Evolutionary conservation across 2,888 invertebrate species (phyloP).

Genomic region (Pemphredon lugubris): DNA sequence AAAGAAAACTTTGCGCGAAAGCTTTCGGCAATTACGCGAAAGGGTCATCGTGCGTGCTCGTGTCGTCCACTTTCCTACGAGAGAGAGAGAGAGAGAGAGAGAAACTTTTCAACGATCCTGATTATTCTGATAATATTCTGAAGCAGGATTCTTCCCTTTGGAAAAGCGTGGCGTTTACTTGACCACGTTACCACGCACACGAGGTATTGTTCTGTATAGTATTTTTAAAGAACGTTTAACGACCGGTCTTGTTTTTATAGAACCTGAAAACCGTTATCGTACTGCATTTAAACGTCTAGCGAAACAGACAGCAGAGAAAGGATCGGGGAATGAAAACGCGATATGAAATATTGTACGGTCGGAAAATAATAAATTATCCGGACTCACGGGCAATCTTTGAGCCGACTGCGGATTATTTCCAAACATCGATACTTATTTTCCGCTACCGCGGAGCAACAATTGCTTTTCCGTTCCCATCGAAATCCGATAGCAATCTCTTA

Average conservation of each 20-base stretch:
- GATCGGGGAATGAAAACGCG: neutral
- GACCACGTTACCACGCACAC: no score
- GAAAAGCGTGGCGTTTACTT: no score
- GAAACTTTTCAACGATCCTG: neutral
- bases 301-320: neutral
- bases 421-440: conserved; percentile 13
- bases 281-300: neutral
- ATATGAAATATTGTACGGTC: neutral
- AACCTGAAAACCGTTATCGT: no score
- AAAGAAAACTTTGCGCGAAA: conserved; percentile 10
- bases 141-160: no score
- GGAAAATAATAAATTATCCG: conserved; percentile 32
- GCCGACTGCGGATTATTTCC: conserved; percentile 28
- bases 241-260: no score
- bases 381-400: conserved; percentile 9
- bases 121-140: no score
- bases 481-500: conserved; percentile 27
- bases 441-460: conserved; percentile 10
- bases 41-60: neutral
- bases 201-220: no score
- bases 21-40: conserved; percentile 11
- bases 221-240: no score
- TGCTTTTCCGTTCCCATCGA: conserved; percentile 10
- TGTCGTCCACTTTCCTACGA: neutral
- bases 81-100: neutral